Evolutionary conservation across 2,797 vertebrate species (phyloP).

Genomic region (Gambusia yucatana): DNA sequence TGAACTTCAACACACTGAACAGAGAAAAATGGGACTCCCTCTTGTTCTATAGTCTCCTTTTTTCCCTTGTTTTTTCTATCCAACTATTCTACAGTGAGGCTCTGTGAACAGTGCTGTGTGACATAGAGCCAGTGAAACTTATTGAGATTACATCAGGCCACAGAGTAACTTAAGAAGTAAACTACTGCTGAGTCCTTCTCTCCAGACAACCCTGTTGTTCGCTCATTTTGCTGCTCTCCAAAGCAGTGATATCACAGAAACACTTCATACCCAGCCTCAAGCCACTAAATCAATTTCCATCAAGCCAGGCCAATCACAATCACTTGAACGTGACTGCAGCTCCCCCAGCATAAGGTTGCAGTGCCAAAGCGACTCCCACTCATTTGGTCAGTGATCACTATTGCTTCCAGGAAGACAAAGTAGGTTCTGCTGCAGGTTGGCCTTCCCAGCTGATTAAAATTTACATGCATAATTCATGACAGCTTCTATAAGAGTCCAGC

Average conservation of each 20-base stretch:
- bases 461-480: constrained; percentile 49
- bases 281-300: constrained; percentile 58
- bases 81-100: not conserved
- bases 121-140: constrained; percentile 12
- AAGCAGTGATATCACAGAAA: constrained; percentile 46
- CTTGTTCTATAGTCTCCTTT: not conserved
- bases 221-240: constrained; percentile 25
- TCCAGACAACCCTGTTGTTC: constrained; percentile 19
- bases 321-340: constrained; percentile 58
- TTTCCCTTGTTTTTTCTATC: not conserved
- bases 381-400: constrained; percentile 2
- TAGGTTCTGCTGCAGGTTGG: constrained; percentile 4
- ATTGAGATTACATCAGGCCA: constrained; percentile 1
- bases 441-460: constrained; percentile 35
- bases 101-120: not conserved
- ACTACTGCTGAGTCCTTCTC: constrained; percentile 13
- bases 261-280: constrained; percentile 37
- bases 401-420: not conserved
- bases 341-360: constrained; percentile 28
- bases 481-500: constrained; percentile 45
- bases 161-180: constrained; percentile 19
- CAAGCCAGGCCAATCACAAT: constrained; percentile 54
- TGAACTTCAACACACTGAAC: not conserved
- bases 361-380: constrained; percentile 35
- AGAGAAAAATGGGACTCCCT: not conserved